Evolutionary conservation across 2,797 vertebrate species (phyloP).

Genomic region (Coendou prehensilis): DNA sequence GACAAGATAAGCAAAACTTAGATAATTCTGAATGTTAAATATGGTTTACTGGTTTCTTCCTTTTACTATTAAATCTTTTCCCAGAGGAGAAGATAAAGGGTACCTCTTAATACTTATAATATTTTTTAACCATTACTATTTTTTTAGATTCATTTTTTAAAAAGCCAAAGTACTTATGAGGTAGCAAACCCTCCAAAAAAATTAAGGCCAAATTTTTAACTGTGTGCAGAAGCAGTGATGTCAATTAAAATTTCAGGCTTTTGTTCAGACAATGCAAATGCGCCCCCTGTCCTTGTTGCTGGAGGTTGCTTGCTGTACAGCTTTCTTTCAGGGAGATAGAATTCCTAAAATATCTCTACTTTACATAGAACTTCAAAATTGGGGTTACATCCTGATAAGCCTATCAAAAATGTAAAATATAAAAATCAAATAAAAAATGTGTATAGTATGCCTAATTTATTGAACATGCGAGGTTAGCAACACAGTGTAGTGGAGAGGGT

Average conservation of each 20-base stretch:
- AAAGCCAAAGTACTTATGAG: background rate
- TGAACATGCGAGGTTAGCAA: background rate
- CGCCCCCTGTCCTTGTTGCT: background rate
- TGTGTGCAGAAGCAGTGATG: background rate
- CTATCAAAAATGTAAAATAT: background rate
- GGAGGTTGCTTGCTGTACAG: background rate
- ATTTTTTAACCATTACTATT: background rate
- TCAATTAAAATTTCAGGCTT: background rate
- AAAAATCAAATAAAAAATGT: background rate
- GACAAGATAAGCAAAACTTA: background rate
- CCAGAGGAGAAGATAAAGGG: background rate
- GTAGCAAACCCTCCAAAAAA: background rate
- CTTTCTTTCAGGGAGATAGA: background rate
- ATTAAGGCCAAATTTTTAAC: background rate
- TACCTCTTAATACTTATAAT: background rate
- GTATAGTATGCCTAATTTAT: background rate
- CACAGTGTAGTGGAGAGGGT: rapidly evolving
- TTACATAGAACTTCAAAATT: background rate
- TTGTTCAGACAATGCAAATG: background rate
- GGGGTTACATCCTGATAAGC: background rate
- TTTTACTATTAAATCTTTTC: background rate
- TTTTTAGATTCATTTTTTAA: conserved; percentile 6
- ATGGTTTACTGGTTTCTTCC: background rate
- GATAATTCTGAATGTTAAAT: background rate
- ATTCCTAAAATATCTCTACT: background rate